phyloP scores from a whole-genome alignment of 2,888 invertebrate species.

The Andrena flavipes region DNA sequence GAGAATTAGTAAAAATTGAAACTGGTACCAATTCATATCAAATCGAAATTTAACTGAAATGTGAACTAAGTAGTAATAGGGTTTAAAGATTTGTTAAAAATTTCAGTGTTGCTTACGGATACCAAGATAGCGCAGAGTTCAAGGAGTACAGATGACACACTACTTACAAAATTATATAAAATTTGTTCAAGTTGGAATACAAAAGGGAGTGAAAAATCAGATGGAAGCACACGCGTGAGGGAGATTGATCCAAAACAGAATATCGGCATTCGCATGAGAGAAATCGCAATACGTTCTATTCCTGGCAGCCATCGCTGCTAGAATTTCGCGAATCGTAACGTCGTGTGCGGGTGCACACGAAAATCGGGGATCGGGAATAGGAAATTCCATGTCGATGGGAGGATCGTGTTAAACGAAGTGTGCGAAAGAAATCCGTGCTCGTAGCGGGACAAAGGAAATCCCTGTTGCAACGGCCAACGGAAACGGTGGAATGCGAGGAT shows the following conservation, averaged over 20 bases:
- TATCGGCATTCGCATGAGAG: too few relatives aligned
- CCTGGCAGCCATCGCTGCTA: not conserved
- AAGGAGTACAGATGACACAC: too few relatives aligned
- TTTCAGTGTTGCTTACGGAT: too few relatives aligned
- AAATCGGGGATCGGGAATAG: conserved; percentile 38
- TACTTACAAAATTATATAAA: too few relatives aligned
- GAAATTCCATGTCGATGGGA: conserved; percentile 17
- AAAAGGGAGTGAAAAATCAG: too few relatives aligned
- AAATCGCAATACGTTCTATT: not conserved
- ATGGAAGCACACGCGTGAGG: not conserved
- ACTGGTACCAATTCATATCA: too few relatives aligned
- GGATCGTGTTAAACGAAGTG: conserved; percentile 57
- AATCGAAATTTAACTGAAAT: too few relatives aligned
- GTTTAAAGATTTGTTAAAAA: too few relatives aligned
- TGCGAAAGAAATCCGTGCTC: conserved; percentile 59
- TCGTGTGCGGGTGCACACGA: conserved; percentile 8
- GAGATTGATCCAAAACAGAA: not conserved
- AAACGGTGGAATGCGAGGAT: conserved; percentile 72
- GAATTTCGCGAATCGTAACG: conserved; percentile 24
- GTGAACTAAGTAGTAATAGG: too few relatives aligned
- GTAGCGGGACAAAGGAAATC: conserved; percentile 62
- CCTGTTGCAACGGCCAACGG: conserved; percentile 57
- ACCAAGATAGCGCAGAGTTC: too few relatives aligned
- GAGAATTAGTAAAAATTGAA: too few relatives aligned
- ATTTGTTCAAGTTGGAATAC: too few relatives aligned